phyloP scores from a whole-genome alignment of 2,113 vertebrate genomes.

The Zapus hudsonius region DNA sequence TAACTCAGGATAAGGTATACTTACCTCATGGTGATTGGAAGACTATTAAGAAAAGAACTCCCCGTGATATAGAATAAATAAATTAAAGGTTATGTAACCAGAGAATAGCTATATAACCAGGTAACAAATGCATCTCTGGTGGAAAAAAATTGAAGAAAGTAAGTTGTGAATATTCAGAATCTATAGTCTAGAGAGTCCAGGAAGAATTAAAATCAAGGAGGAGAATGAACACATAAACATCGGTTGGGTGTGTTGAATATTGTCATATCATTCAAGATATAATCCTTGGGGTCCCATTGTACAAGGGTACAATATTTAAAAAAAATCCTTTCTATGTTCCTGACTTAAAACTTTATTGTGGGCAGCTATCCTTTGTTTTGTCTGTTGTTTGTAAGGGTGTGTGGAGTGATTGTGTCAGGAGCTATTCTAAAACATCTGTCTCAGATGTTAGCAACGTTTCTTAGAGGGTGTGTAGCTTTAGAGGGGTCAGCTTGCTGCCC shows the following conservation, averaged over 20 bases:
- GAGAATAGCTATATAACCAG: neutral
- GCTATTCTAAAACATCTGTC: neutral
- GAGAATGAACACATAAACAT: neutral
- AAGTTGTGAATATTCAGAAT: neutral
- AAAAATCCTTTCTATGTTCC: neutral
- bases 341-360: neutral
- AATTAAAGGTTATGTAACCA: neutral
- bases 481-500: neutral
- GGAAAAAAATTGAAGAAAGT: neutral
- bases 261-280: neutral
- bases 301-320: neutral
- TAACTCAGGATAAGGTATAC: no score
- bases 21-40: no score
- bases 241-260: neutral
- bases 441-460: no score
- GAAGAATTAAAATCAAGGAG: neutral
- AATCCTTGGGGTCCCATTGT: neutral
- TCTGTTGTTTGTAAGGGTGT: neutral
- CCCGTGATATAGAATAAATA: neutral
- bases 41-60: neutral
- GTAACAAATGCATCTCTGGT: neutral
- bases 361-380: neutral
- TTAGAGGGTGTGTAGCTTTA: neutral
- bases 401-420: neutral
- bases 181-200: neutral